phyloP scores from a whole-genome alignment of 2,113 vertebrate species.

The Tursiops truncatus region DNA sequence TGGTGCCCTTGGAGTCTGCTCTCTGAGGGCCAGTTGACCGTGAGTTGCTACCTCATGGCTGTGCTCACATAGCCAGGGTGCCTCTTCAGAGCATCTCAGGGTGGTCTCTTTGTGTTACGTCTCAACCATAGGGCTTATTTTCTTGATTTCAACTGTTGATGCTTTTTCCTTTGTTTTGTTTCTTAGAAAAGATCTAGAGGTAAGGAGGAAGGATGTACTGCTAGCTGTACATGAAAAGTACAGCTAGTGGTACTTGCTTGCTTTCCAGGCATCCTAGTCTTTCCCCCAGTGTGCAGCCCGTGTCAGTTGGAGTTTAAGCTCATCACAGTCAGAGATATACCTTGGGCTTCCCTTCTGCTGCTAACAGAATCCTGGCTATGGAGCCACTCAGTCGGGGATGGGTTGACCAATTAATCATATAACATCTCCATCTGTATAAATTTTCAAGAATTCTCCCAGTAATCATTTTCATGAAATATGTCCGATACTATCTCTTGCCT shows the following conservation, averaged over 20 bases:
- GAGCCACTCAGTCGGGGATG: too few relatives aligned
- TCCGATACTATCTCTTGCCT: background rate
- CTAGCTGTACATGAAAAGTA: background rate
- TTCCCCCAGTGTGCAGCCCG: accelerated
- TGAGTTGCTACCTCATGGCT: background rate
- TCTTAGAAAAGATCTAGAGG: background rate
- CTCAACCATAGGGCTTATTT: background rate
- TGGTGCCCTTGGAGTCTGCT: accelerated
- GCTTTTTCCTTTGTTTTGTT: background rate
- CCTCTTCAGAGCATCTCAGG: background rate
- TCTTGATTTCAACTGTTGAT: background rate
- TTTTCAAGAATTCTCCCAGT: background rate
- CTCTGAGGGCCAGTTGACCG: background rate
- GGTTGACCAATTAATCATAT: background rate
- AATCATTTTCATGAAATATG: background rate
- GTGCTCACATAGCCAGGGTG: background rate
- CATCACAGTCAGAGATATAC: accelerated
- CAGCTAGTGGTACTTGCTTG: background rate
- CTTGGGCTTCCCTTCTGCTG: background rate
- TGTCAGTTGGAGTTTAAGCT: background rate
- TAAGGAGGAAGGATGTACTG: background rate
- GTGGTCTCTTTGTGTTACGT: background rate
- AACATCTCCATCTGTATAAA: background rate
- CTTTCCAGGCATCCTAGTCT: background rate
- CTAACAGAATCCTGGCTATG: background rate